Conservation (phyloP, 2,888 invertebrate genomes). For the Cephus runcator region DNA sequence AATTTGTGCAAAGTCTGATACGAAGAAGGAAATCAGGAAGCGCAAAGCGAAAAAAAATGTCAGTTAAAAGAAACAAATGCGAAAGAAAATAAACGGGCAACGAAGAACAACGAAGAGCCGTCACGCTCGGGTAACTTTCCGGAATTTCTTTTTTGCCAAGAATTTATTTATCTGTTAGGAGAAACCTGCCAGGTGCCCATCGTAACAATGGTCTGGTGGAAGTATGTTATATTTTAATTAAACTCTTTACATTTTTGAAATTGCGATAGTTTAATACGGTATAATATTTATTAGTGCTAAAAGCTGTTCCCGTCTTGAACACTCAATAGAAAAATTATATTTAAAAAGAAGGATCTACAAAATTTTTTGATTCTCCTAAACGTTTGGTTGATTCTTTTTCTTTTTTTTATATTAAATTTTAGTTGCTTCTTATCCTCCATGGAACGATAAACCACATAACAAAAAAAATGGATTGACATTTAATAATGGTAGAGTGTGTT, state of each 20-base stretch:
- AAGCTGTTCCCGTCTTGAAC: neutral
- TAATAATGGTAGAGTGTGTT: neutral
- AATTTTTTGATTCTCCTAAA: neutral
- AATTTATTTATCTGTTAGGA: neutral
- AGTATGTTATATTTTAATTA: neutral
- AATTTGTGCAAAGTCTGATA: neutral
- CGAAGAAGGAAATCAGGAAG: neutral
- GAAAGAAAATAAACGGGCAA: neutral
- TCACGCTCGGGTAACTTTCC: neutral
- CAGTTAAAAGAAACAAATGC: neutral
- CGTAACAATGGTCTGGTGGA: neutral
- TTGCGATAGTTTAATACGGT: neutral
- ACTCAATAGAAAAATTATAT: neutral
- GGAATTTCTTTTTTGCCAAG: constrained; percentile 2
- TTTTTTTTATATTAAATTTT: neutral
- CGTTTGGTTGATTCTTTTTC: neutral
- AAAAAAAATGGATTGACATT: neutral
- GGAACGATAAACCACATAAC: neutral
- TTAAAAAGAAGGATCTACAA: neutral
- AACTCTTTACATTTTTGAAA: neutral
- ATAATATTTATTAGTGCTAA: neutral
- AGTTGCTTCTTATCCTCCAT: neutral
- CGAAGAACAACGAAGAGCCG: neutral
- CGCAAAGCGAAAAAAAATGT: neutral
- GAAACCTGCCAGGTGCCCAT: neutral